phyloP scores from a whole-genome alignment of 2,797 vertebrate species.

The Poeciliopsis presidionis region DNA sequence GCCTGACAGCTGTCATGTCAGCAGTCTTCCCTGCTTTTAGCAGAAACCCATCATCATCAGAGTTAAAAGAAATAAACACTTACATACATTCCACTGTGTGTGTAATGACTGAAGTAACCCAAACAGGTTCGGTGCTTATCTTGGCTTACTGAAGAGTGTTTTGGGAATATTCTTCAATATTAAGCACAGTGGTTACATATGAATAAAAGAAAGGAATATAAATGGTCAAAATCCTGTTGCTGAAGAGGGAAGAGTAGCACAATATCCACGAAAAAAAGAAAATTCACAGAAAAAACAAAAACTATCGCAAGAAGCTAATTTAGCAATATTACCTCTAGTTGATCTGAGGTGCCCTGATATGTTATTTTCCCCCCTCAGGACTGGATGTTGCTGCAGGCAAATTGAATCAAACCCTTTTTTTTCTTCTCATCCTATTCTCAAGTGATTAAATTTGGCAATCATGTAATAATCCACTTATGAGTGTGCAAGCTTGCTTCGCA shows the following conservation, averaged over 20 bases:
- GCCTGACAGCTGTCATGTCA: neutral
- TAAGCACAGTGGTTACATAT: neutral
- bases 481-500: conserved; percentile 52
- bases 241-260: neutral
- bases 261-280: neutral
- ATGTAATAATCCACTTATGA: conserved; percentile 72
- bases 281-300: neutral
- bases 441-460: conserved; percentile 70
- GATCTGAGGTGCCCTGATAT: conserved; percentile 35
- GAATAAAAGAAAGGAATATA: neutral
- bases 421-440: conserved; percentile 42
- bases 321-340: conserved; percentile 20
- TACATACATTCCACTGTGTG: neutral
- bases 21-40: neutral
- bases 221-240: neutral
- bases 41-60: neutral
- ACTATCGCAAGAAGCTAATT: conserved; percentile 17
- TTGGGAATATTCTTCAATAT: neutral
- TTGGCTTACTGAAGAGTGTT: neutral
- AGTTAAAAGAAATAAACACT: neutral
- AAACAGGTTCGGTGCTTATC: neutral
- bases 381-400: conserved; percentile 24
- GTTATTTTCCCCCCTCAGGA: neutral
- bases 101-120: neutral
- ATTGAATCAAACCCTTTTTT: conserved; percentile 30